Evolutionary conservation across 2,113 vertebrate species (phyloP).

Genomic region (Oophaga pumilio): DNA sequence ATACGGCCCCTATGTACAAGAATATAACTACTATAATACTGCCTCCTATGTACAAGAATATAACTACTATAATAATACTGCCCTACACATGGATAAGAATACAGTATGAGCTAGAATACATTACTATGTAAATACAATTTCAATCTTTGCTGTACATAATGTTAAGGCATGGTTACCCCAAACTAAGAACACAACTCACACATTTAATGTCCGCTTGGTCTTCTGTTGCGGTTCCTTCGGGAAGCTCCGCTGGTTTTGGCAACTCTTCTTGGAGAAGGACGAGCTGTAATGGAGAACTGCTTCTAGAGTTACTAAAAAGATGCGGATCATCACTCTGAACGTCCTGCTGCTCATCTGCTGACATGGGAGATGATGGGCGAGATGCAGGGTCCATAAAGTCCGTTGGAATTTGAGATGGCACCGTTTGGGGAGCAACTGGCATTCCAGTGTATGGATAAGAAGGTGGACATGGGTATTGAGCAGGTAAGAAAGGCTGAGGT

Average conservation of each 20-base stretch:
- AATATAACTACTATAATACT: neutral
- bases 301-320: conserved; percentile 75
- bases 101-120: too few relatives aligned
- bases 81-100: neutral
- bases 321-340: conserved; percentile 35
- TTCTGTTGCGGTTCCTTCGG: conserved; percentile 54
- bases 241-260: conserved; percentile 69
- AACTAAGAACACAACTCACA: conserved; percentile 61
- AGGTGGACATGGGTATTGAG: conserved; percentile 58
- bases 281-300: conserved; percentile 85
- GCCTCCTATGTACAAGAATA: neutral
- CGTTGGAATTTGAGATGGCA: conserved; percentile 30
- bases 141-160: neutral
- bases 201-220: conserved; percentile 36
- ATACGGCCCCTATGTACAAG: neutral
- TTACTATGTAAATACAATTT: neutral
- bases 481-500: conserved; percentile 59
- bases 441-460: conserved; percentile 53
- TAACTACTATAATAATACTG: neutral
- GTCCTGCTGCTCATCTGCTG: conserved; percentile 60
- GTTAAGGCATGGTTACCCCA: too few relatives aligned
- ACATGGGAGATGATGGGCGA: conserved; percentile 50
- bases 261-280: conserved; percentile 83
- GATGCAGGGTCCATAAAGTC: conserved; percentile 44
- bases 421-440: neutral